A percentile compares a stretch with the other conserved stretches of the same genome.
phyloP scores from a whole-genome alignment of 2,888 invertebrate genomes.

The Diaphora mendica region DNA sequence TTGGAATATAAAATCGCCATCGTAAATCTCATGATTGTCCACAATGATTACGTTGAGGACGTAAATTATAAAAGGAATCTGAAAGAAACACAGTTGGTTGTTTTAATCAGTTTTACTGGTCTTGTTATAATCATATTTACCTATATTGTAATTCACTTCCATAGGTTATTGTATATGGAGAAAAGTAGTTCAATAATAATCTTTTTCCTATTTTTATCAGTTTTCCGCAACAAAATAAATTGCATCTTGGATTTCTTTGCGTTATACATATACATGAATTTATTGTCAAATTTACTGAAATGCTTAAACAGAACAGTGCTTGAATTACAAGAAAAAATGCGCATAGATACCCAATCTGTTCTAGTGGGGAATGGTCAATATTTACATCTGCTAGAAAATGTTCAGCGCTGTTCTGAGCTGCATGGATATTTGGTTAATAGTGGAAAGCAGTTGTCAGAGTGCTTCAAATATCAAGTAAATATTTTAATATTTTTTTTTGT shows the following conservation, averaged over 20 bases:
- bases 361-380: not conserved
- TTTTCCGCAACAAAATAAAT: not conserved
- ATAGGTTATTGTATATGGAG: not conserved
- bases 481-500: not conserved
- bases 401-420: not conserved
- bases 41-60: not conserved
- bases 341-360: not conserved
- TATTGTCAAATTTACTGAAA: conserved; percentile 10
- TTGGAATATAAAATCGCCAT: not conserved
- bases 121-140: not conserved
- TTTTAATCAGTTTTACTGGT: not conserved
- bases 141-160: not conserved
- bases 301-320: not conserved
- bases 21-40: not conserved
- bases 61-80: not conserved
- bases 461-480: conserved; percentile 14
- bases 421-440: conserved; percentile 6
- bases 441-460: conserved; percentile 5
- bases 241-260: not conserved
- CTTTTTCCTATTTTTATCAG: not conserved
- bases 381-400: not conserved
- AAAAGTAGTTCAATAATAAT: not conserved
- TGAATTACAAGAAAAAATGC: not conserved
- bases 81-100: not conserved
- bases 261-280: not conserved